These are phyloP conservation scores for Paratilapia polleni DNA, from an alignment of 2,113 vertebrate genomes.

Conservation along the genomic window DNA sequence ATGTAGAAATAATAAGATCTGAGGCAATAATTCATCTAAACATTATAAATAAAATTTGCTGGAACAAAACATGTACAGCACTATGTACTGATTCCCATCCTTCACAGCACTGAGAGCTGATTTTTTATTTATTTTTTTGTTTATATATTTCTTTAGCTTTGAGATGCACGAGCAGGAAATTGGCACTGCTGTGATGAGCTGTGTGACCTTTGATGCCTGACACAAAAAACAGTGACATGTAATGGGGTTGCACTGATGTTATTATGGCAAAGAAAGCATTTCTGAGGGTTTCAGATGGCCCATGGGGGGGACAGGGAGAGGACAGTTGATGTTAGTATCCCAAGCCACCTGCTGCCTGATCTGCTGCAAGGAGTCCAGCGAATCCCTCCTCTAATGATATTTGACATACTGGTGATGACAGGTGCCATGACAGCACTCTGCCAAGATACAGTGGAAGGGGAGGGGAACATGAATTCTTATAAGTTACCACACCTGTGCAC, in stretches of 20 bases:
- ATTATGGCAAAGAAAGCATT: constrained; percentile 58
- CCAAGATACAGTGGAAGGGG: constrained; percentile 57
- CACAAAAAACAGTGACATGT: constrained; percentile 36
- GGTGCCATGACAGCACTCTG: constrained; percentile 69
- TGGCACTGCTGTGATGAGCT: constrained; percentile 20
- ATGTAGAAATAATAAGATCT: not conserved
- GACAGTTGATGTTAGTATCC: constrained; percentile 60
- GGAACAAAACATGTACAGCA: not conserved
- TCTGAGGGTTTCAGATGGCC: constrained; percentile 48
- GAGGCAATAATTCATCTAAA: not conserved
- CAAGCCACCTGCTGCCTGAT: constrained; percentile 74
- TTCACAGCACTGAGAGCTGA: not conserved
- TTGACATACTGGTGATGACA: constrained; percentile 78
- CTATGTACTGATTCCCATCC: no score
- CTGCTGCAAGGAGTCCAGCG: constrained; percentile 43
- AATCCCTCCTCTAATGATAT: constrained; percentile 72
- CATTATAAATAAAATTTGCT: not conserved
- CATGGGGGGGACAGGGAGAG: constrained; percentile 42
- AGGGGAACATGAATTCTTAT: constrained; percentile 61
- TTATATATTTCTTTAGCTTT: not conserved
- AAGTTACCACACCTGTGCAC: constrained; percentile 77
- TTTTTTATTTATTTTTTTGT: not conserved
- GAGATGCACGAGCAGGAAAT: constrained; percentile 19
- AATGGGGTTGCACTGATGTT: constrained; percentile 45
- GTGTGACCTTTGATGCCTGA: constrained; percentile 39